Conservation (phyloP, 2,888 invertebrate species). For the Xanthorhoe designata region DNA sequence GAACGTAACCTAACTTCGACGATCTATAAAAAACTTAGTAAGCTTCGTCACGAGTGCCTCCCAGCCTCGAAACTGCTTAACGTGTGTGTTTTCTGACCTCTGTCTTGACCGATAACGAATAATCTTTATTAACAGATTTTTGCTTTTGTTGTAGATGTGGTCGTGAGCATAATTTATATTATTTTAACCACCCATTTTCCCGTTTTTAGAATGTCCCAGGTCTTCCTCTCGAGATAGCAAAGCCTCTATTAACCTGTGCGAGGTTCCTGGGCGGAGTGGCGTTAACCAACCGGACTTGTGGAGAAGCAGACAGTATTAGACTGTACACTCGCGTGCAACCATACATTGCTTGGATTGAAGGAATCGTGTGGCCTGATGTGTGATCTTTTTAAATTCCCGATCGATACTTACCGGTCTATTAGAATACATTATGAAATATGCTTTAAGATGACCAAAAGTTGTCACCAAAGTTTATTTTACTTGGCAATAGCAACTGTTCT, state of each 20-base stretch:
- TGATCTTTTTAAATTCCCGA: not conserved
- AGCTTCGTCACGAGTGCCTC: too few species aligned
- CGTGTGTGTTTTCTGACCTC: too few species aligned
- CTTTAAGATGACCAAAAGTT: too few species aligned
- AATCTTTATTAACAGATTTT: too few species aligned
- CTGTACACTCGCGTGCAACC: not conserved
- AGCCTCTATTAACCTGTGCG: not conserved
- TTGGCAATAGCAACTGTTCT: too few species aligned
- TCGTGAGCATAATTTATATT: too few species aligned
- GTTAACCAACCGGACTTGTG: not conserved
- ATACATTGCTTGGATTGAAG: not conserved
- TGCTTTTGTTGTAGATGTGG: too few species aligned
- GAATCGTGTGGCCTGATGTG: not conserved
- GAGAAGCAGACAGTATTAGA: not conserved
- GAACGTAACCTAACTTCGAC: too few species aligned
- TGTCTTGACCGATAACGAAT: too few species aligned
- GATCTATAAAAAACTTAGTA: too few species aligned
- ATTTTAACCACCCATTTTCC: not conserved
- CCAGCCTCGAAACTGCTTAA: too few species aligned
- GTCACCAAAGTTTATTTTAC: too few species aligned
- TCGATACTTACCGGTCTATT: not conserved
- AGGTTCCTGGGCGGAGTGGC: not conserved
- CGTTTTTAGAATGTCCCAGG: not conserved
- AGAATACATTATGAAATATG: not conserved
- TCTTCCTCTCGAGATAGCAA: not conserved